Percentiles rank a stretch among this genome's conserved stretches.
phyloP scores from a whole-genome alignment of 2,888 invertebrate genomes.

The Hirtodrosophila trivittata region DNA sequence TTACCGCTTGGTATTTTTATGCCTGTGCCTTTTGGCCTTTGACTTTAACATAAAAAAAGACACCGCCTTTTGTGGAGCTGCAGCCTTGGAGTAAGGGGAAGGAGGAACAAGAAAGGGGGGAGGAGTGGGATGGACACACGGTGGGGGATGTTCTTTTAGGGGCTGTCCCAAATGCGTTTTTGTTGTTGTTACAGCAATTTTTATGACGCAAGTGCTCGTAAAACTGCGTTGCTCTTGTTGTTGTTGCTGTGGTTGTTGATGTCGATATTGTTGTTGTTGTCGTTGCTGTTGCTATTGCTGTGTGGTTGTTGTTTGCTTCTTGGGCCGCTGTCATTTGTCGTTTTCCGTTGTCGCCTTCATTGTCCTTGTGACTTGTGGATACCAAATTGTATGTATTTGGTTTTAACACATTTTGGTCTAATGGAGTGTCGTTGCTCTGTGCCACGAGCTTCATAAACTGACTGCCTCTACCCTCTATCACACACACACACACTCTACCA shows the following conservation, averaged over 20 bases:
- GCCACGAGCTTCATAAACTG: constrained; percentile 40
- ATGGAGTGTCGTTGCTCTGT: constrained; percentile 61
- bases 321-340: constrained; percentile 44
- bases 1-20: constrained; percentile 56
- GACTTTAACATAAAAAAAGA: constrained; percentile 70
- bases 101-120: neutral
- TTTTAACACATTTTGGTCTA: constrained; percentile 65
- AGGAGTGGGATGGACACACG: too few species aligned
- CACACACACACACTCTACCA: neutral
- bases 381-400: constrained; percentile 59
- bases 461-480: neutral
- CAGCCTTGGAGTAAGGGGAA: constrained; percentile 17
- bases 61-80: constrained; percentile 48
- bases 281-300: constrained; percentile 6
- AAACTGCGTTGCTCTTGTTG: constrained; percentile 51
- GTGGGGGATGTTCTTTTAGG: constrained; percentile 25
- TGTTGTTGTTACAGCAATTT: constrained; percentile 50
- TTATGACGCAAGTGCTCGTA: constrained; percentile 72
- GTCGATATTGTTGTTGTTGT: constrained; percentile 9
- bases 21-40: constrained; percentile 70
- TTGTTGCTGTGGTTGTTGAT: constrained; percentile 12
- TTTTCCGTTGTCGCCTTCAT: constrained; percentile 57
- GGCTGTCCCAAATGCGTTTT: constrained; percentile 67
- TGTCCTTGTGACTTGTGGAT: constrained; percentile 52
- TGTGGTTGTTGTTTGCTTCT: constrained; percentile 6